Evolutionary conservation across 2,113 vertebrate genomes (phyloP), one percentile per base, ranked within the genome.

Genomic region (Pyxicephalus adspersus): DNA sequence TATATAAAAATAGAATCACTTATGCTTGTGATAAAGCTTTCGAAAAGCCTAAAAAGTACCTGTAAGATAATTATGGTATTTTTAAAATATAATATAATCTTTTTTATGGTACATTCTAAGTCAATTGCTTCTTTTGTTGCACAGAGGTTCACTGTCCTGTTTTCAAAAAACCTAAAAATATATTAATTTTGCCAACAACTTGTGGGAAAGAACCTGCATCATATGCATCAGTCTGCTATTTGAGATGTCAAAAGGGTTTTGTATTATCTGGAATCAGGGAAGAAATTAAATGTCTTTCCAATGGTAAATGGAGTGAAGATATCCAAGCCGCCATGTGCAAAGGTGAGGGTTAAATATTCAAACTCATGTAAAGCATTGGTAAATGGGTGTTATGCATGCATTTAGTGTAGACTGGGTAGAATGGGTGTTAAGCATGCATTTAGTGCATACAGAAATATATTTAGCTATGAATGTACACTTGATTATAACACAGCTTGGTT

Each of bases 171-270:
- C 90, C 90, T 68, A 91, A 90, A 83, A 91, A 94, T 83, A 85
- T 96, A 83, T 83, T 86, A 34, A n/a, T 97, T 83, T 89, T 89
- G 9, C 96, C 97, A 57, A 87, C 89, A 65, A 89, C 58, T 34
- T 99, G 98, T 78, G 94, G 93, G 57, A 91, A 91, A 84, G 93
- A 92, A 80, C 88, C 91, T 8, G 85, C 92, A 2, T 68, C 84
- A 57, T 88, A 87, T 20, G 95, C 96, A 64, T 92, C 89, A 0
- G 7, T 85, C 17, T 99, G 97, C 83, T 90, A 91, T 20, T 86
- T 98, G 80, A 91, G 87, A 83, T 99, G 97, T 90, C 93, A 83
- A 5, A 89, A 83, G n/a, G 96, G 96, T 64, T 98, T 96, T 85
- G 16, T 87, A 71, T 92, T 98, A 77, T 92, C 91, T 60, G 96